Evolutionary conservation across 2,113 vertebrate genomes (phyloP), one percentile per base, ranked within the genome.

Genomic region (Ammodramus savannarum): DNA sequence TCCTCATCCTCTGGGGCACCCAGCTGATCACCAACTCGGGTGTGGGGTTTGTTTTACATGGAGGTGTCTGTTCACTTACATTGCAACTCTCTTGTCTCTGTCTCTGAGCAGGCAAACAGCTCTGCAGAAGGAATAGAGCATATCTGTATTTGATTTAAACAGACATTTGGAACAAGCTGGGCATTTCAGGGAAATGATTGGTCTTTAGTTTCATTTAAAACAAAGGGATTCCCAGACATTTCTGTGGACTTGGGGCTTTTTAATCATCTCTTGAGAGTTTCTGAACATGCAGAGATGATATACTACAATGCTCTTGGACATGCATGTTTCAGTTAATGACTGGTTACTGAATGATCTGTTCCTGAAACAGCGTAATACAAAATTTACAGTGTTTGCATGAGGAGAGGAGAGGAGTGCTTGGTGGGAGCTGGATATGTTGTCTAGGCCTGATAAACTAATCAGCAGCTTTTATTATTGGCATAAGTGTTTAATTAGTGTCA

Each of bases 71-170:
- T 22, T 55, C 59, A n/a, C 19, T 72, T 55, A 34, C 3, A 13
- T 54, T 68, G 62, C 77, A 79, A 46, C 1, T 2, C 58, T 66
- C 44, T 73, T 82, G 63, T 71, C 39, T 58, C 52, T 94, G 32
- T 48, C 36, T 80, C 82, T 67, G 74, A 89, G 62, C 54, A 68
- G 49, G 14, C 65, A 81, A 86, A 84, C 0, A 6, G 32, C 59
- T 91, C 48, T 89, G 76, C 51, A 74, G 78, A 82, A 91, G 69
- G 46, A 69, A 69, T 9, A 73, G 41, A 36, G 29, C 11, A 6
- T 74, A 77, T 93, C 85, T 95, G 69, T 46, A 39, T 77, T 95
- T 85, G 67, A 91, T 96, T 91, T 96, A 79, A 85, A 59, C 54
- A 95, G 72, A 17, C 67, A 48, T 76, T 90, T 14, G 9, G 59